Evolutionary conservation across 1,140 invertebrate genomes (phyloP).

Genomic region (Magallana gigas): DNA sequence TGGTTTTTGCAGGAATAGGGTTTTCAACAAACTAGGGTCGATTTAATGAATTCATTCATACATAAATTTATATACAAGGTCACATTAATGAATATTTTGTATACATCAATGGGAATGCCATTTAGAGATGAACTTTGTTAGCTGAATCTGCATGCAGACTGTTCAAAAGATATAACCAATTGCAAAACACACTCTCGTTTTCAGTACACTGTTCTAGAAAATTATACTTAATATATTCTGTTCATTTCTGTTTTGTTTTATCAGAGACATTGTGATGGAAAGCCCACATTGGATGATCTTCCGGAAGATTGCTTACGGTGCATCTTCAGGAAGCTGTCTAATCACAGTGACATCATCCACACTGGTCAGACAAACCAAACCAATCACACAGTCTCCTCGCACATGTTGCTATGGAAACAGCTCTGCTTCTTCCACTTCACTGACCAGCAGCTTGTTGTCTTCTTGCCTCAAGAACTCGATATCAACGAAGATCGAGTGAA

Average conservation of each 20-base stretch:
- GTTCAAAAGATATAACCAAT: too few species aligned
- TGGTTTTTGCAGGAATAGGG: too few species aligned
- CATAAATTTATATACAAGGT: too few species aligned
- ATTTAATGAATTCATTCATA: too few species aligned
- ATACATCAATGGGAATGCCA: too few species aligned
- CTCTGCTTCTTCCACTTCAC: conserved; percentile 95
- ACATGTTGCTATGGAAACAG: conserved; percentile 94
- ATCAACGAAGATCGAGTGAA: conserved; percentile 60
- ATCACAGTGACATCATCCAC: conserved; percentile 93
- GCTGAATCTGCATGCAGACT: too few species aligned
- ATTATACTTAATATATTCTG: too few species aligned
- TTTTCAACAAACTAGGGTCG: too few species aligned
- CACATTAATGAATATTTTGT: too few species aligned
- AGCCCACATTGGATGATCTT: conserved; percentile 91
- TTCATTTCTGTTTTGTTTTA: conserved; percentile 56
- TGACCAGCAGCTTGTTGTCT: conserved; percentile 88
- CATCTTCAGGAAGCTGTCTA: conserved; percentile 92
- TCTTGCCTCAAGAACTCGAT: conserved; percentile 78
- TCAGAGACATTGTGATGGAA: conserved; percentile 90
- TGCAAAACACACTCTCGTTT: too few species aligned
- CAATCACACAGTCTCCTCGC: conserved; percentile 89
- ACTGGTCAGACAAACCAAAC: conserved; percentile 85
- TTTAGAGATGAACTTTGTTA: too few species aligned
- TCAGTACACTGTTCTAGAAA: too few species aligned
- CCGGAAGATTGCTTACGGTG: conserved; percentile 96